Evolutionary conservation across 2,888 invertebrate species (phyloP), one percentile per base, ranked within the genome.

Genomic region (Timema cristinae): DNA sequence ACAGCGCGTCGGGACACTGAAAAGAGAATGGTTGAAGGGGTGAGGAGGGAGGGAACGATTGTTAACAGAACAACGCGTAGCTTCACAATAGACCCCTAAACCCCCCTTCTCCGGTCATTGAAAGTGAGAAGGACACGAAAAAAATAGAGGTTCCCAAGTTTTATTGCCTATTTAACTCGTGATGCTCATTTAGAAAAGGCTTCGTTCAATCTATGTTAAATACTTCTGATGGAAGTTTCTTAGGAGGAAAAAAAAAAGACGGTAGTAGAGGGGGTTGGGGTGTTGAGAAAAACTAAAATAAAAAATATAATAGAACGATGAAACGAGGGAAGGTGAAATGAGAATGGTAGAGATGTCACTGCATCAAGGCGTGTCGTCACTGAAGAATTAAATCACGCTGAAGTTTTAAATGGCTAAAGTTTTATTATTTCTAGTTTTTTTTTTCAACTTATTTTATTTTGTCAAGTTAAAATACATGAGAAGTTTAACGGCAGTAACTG

Each of bases 181-280:
- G 63, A 63, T 48, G 63, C 16, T 63, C 63, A 63, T 63, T 63
- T 48, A 13, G 63, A 32, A 32, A 32, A 32, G 63, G 63, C 63
- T 63, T 48, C 32, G 48, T 63, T 63, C 63, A 63, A 63, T 63
- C 63, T 63, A 32, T 63, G 63, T 63, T 63, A 63, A 63, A 63
- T 63, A 63, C 63, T 48, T 63, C 63, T 63, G 32, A 32, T 32
- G 32, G 32, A 32, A 32, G 32, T 32, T 32, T 32, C 32, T 32
- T 32, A 32, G 32, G 32, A 32, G n/a, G n/a, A 32, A 32, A 32
- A 32, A 32, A 32, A 32, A 32, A 32, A 32, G 32, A 32, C 32
- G 1, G 32, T 32, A 32, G 32, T 32, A 32, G 32, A 32, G 32
- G 32, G 32, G 32, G 32, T 32, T 32, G 32, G 32, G 32, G 48